Conservation (phyloP, 92 coral and sea anemone genomes). For the Epizoanthus scotinus region DNA sequence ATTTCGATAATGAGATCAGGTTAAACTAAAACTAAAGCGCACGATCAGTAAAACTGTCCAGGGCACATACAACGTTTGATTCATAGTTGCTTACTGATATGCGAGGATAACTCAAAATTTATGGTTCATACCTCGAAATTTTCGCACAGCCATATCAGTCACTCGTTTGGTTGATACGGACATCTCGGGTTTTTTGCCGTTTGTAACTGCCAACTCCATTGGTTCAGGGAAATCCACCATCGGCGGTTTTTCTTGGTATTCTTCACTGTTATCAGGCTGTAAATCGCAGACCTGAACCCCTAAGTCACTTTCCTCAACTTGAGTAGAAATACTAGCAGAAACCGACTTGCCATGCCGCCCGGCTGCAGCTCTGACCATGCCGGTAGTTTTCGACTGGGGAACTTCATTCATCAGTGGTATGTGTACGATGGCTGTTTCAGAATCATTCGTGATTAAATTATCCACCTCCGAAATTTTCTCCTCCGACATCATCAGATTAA, state of each 20-base stretch:
- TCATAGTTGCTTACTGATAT: background rate
- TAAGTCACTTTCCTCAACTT: conserved; percentile 33
- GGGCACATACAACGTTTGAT: background rate
- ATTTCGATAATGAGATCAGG: no score
- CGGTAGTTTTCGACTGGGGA: conserved; percentile 1
- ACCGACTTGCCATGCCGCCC: conserved; percentile 6
- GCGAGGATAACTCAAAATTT: background rate
- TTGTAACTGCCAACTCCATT: background rate
- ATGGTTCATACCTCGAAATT: conserved; percentile 41
- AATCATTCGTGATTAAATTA: conserved; percentile 1
- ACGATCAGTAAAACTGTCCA: background rate
- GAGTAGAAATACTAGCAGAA: conserved; percentile 35
- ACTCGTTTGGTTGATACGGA: conserved; percentile 40
- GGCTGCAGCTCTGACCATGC: conserved; percentile 28
- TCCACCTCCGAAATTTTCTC: background rate
- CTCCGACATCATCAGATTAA: conserved; percentile 1
- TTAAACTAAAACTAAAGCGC: background rate
- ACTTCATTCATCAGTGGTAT: background rate
- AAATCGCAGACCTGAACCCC: background rate
- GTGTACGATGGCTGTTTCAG: conserved; percentile 16
- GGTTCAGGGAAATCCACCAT: conserved; percentile 3
- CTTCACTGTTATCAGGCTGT: background rate
- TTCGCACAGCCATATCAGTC: conserved; percentile 45
- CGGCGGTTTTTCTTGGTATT: conserved; percentile 1
- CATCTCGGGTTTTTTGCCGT: conserved; percentile 31